Conservation (phyloP, 1,140 invertebrate species). For the Hesperophylax magnus region DNA sequence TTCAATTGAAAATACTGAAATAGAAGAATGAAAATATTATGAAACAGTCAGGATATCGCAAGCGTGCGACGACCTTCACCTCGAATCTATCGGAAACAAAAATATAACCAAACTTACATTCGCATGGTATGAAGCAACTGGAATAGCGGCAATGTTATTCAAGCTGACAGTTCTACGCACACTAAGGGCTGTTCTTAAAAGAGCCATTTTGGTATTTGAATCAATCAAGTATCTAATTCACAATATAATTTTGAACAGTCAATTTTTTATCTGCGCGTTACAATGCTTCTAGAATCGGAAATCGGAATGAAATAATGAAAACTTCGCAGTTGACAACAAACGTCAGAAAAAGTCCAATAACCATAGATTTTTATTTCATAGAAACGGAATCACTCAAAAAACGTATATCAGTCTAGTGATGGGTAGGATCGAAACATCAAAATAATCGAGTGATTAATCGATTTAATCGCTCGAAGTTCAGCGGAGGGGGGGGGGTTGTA, state of each 20-base stretch:
- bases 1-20: neutral
- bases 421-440: too few species aligned
- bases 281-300: neutral
- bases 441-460: too few species aligned
- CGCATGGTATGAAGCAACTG: constrained; percentile 66
- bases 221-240: neutral
- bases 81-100: constrained; percentile 6
- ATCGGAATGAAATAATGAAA: neutral
- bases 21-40: neutral
- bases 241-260: neutral
- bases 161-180: constrained; percentile 64
- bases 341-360: too few species aligned
- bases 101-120: constrained; percentile 62
- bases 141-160: constrained; percentile 60
- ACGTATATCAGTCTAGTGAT: too few species aligned
- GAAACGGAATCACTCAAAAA: too few species aligned
- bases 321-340: constrained; percentile 21
- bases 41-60: neutral
- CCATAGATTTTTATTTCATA: too few species aligned
- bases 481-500: too few species aligned
- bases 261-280: neutral
- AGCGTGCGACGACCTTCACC: neutral
- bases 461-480: too few species aligned
- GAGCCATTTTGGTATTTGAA: constrained; percentile 59
- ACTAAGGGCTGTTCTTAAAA: constrained; percentile 57